phyloP scores from a whole-genome alignment of 2,888 invertebrate genomes.

The Lypha dubia region DNA sequence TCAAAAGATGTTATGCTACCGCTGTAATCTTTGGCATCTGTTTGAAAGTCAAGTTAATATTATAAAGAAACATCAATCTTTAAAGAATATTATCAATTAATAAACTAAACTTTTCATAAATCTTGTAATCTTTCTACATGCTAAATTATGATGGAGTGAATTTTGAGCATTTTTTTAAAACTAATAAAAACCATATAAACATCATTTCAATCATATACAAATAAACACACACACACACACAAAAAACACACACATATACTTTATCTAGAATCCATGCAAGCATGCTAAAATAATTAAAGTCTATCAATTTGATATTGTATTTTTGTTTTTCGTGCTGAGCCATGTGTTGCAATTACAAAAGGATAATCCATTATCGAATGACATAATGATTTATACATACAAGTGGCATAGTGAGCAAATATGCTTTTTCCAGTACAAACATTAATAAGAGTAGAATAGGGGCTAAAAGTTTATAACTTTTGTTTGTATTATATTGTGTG shows the following conservation, averaged over 20 bases:
- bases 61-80: not conserved
- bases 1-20: too few species aligned
- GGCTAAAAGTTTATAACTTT: not conserved
- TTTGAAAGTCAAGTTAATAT: not conserved
- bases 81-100: constrained; percentile 5
- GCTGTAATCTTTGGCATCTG: not conserved
- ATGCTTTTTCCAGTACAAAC: not conserved
- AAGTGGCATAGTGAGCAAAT: constrained; percentile 42
- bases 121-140: not conserved
- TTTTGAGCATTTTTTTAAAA: not conserved
- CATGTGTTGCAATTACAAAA: constrained; percentile 44
- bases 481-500: not conserved
- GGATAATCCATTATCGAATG: constrained; percentile 66
- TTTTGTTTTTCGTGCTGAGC: not conserved
- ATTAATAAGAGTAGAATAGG: not conserved
- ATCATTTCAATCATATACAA: not conserved
- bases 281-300: constrained; percentile 28
- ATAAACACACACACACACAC: not conserved
- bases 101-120: not conserved
- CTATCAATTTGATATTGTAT: constrained; percentile 32
- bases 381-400: constrained; percentile 59
- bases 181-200: not conserved
- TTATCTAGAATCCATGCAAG: not conserved
- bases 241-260: not conserved
- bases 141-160: constrained; percentile 18